Conservation (phyloP, 2,113 vertebrate species). For the Pseudolaguvia tuberculata region DNA sequence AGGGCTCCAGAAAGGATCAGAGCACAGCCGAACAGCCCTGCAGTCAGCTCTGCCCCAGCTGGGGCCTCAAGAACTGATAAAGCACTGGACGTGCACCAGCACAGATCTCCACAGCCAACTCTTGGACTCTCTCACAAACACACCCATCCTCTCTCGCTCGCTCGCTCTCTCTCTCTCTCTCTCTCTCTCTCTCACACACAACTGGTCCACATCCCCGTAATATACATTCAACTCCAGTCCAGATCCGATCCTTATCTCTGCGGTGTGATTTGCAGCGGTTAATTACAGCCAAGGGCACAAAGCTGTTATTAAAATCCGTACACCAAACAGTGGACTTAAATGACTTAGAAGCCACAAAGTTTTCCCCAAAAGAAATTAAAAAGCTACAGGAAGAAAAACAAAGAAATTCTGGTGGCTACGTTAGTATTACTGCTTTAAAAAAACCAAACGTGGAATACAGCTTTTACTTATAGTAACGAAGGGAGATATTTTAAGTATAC, state of each 20-base stretch:
- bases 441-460: background rate
- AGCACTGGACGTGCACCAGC: constrained; percentile 19
- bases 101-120: constrained; percentile 22
- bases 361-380: background rate
- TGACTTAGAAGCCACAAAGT: constrained; percentile 4
- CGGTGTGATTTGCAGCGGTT: constrained; percentile 14
- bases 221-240: constrained; percentile 14
- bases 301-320: background rate
- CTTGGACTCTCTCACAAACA: constrained; percentile 19
- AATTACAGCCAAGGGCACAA: constrained; percentile 11
- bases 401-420: background rate
- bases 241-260: constrained; percentile 24
- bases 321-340: background rate
- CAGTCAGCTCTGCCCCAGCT: constrained; percentile 35
- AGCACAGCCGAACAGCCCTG: constrained; percentile 7
- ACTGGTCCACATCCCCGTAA: constrained; percentile 10
- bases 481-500: background rate
- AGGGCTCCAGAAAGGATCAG: constrained; percentile 41
- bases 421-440: background rate
- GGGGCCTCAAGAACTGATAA: constrained; percentile 36
- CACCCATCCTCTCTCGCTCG: constrained; percentile 23
- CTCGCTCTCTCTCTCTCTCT: background rate
- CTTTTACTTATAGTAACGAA: background rate
- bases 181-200: constrained; percentile 6
- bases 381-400: background rate